Evolutionary conservation across 2,888 invertebrate species (phyloP).

Genomic region (Pheosia tremula): DNA sequence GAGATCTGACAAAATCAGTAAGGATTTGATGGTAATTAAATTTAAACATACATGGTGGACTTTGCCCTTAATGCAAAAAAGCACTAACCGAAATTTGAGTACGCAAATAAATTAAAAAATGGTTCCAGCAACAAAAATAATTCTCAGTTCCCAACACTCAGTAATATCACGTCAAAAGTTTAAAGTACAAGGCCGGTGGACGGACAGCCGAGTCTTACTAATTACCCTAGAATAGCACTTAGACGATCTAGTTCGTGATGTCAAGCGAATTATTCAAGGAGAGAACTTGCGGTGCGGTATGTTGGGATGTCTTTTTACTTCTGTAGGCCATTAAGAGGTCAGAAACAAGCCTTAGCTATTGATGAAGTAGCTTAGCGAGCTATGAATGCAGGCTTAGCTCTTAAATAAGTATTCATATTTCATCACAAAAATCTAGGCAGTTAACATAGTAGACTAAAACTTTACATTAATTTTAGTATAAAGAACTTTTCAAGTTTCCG

Average conservation of each 20-base stretch:
- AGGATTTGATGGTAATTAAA: too few relatives aligned
- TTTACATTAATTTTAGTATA: too few relatives aligned
- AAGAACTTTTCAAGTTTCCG: too few relatives aligned
- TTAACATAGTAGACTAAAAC: too few relatives aligned
- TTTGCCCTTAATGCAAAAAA: not conserved
- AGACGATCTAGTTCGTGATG: constrained; percentile 4
- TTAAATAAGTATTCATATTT: too few relatives aligned
- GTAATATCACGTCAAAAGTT: constrained; percentile 25
- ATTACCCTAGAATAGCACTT: constrained; percentile 23
- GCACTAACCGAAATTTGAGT: not conserved
- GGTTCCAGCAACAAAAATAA: not conserved
- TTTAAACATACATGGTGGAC: too few relatives aligned
- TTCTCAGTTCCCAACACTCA: constrained; percentile 6
- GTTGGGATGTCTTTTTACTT: not conserved
- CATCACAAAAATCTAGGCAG: too few relatives aligned
- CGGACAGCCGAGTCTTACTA: constrained; percentile 19
- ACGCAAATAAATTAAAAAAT: not conserved
- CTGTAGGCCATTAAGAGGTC: not conserved
- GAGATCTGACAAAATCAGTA: too few relatives aligned
- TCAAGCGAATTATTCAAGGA: constrained; percentile 8
- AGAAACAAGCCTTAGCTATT: too few relatives aligned
- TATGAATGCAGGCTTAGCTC: too few relatives aligned
- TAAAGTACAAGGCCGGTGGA: constrained; percentile 16
- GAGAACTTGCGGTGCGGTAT: not conserved
- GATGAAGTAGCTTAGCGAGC: too few relatives aligned